Conservation (phyloP, 2,888 invertebrate species). For the Thereva unica region DNA sequence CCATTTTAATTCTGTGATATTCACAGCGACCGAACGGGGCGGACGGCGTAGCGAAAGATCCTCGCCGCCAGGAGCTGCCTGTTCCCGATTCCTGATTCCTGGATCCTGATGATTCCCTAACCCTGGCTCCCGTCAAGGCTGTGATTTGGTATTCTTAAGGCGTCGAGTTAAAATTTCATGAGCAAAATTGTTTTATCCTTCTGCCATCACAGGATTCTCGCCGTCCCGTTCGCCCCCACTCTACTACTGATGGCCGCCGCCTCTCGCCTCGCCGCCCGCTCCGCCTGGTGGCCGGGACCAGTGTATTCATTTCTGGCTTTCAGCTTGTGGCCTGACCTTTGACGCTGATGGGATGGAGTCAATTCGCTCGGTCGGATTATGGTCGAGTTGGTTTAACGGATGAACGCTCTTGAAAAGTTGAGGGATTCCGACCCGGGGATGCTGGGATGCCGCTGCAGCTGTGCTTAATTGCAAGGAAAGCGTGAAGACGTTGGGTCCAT, state of each 20-base stretch:
- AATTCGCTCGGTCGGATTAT: slow-evolving; percentile 23
- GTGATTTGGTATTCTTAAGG: slow-evolving; percentile 35
- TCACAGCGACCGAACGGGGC: not conserved
- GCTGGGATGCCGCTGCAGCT: slow-evolving; percentile 19
- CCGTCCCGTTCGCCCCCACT: not conserved
- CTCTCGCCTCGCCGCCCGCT: not conserved
- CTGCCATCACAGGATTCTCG: no score
- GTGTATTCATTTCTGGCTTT: slow-evolving; percentile 32
- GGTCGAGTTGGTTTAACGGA: slow-evolving; percentile 34
- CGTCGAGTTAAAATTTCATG: slow-evolving; percentile 38
- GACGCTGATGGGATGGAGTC: slow-evolving; percentile 23
- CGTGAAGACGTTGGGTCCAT: not conserved
- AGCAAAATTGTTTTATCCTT: slow-evolving; percentile 36
- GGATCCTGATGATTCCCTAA: not conserved
- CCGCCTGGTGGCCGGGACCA: not conserved
- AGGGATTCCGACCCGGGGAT: slow-evolving; percentile 20
- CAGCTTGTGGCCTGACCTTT: slow-evolving; percentile 28
- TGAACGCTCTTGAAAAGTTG: slow-evolving; percentile 32
- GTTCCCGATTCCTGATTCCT: no score
- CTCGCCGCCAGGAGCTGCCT: no score
- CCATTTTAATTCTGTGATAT: slow-evolving; percentile 29
- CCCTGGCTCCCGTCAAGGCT: slow-evolving; percentile 13
- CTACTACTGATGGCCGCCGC: not conserved
- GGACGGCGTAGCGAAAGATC: no score
- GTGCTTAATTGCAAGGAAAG: slow-evolving; percentile 31